A percentile compares a stretch with the other conserved stretches of the same genome.
Evolutionary conservation across 1,140 invertebrate species (phyloP).

Genomic region (Diprion similis): DNA sequence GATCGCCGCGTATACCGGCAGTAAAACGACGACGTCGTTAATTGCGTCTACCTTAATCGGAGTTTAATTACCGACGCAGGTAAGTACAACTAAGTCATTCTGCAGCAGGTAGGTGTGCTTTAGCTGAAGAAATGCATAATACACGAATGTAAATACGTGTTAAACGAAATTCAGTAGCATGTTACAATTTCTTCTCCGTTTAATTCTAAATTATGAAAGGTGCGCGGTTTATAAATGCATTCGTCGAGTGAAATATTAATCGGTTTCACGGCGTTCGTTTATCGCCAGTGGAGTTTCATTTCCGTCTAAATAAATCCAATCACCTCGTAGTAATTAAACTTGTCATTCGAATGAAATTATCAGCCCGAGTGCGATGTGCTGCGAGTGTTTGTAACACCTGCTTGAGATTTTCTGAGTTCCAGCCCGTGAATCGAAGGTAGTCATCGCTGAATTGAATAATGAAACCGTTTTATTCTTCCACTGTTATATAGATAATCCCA

Average conservation of each 20-base stretch:
- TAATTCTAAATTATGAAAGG: not conserved
- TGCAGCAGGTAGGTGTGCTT: not conserved
- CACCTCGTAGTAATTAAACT: too few species aligned
- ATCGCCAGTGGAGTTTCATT: too few species aligned
- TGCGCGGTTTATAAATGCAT: not conserved
- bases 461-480: constrained; percentile 60
- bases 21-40: constrained; percentile 1
- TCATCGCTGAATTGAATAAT: constrained; percentile 46
- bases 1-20: not conserved
- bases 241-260: too few species aligned
- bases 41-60: constrained; percentile 4
- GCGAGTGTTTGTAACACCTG: too few species aligned
- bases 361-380: too few species aligned
- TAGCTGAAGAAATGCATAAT: too few species aligned
- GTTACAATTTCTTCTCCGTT: not conserved
- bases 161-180: not conserved
- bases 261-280: too few species aligned
- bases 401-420: too few species aligned
- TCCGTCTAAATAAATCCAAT: too few species aligned
- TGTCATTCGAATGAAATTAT: too few species aligned
- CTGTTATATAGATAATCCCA: constrained; percentile 47
- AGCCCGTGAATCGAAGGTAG: not conserved
- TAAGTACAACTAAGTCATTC: not conserved
- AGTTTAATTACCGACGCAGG: not conserved
- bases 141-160: not conserved